Percentiles rank a stretch among this genome's conserved stretches.
phyloP scores from a whole-genome alignment of 1,140 invertebrate genomes.

The Aplysia californica region DNA sequence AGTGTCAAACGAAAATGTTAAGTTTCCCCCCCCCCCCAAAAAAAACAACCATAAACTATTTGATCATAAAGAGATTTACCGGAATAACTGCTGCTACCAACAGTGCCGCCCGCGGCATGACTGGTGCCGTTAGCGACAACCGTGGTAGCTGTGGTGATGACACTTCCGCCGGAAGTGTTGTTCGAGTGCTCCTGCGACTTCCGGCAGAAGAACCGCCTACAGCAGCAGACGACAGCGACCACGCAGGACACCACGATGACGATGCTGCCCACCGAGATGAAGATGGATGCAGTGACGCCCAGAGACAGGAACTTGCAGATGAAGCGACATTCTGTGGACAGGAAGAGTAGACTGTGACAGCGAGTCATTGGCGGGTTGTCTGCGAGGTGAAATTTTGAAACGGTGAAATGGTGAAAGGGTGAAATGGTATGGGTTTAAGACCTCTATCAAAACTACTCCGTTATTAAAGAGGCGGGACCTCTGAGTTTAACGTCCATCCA shows the following conservation, averaged over 20 bases:
- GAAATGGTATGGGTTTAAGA: no score
- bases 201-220: slow-evolving; percentile 46
- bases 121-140: slow-evolving; percentile 40
- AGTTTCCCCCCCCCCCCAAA: no score
- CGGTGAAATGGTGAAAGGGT: no score
- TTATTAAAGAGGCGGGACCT: no score
- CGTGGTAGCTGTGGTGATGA: slow-evolving; percentile 39
- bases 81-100: background rate
- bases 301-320: slow-evolving; percentile 52
- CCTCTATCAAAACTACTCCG: background rate
- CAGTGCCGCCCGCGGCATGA: no score
- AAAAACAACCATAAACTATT: no score
- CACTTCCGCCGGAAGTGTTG: slow-evolving; percentile 6
- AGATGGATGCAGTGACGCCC: slow-evolving; percentile 56
- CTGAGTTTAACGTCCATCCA: no score
- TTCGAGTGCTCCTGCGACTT: slow-evolving; percentile 41
- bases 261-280: slow-evolving; percentile 58
- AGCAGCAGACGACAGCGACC: slow-evolving; percentile 53
- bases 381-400: background rate
- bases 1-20: no score
- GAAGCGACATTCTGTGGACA: slow-evolving; percentile 43
- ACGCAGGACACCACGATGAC: slow-evolving; percentile 53
- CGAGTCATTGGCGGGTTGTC: background rate
- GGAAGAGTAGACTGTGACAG: background rate
- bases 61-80: background rate